Evolutionary conservation across 2,113 vertebrate species (phyloP), one percentile per base, ranked within the genome.

Genomic region (Tyrannus savana): DNA sequence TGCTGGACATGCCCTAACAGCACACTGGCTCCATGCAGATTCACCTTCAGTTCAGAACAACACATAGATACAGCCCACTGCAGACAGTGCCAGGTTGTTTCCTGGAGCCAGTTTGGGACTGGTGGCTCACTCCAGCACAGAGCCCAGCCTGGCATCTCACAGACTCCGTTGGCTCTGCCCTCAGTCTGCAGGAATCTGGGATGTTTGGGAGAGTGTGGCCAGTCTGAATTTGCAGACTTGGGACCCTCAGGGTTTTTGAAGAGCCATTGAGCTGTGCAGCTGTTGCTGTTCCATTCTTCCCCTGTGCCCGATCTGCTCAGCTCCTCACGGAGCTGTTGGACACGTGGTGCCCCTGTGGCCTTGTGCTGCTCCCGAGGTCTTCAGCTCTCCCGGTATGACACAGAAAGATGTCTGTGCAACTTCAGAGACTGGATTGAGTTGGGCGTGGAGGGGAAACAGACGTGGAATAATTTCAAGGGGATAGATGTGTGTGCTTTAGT

Each of bases 341-440:
- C 6, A 0, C 14, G 23, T 42, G 53, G 44, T 56, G 46, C 42
- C 37, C 23, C 3, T 9, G 21, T 33, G 35, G 11, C 74, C 52
- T 42, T 15, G 25, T 17, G 30, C 77, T 42, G 44, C 63, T 25
- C 50, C 78, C 37, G 10, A 8, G 47, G 53, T 53, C 1, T 39
- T 9, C 17, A 90, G 35, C 12, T 47, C 22, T 83, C 47, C 12
- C 14, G 10, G 16, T 3, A 2, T 7, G 33, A 30, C 46, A 19
- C 5, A 56, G 53, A 59, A 14, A 1, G 0, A 1, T 18, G 9
- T 3, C 31, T 68, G 35, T 1, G 4, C 2, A 2, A 23, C 67
- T 84, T 50, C 3, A 42, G 78, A 58, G 80, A 60, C 42, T 25
- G 5, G 33, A 3, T 0, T 31, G 50, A 59, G 50, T 12, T 80